Evolutionary conservation across 2,888 invertebrate genomes (phyloP).

Genomic region (Pollenia angustigena): DNA sequence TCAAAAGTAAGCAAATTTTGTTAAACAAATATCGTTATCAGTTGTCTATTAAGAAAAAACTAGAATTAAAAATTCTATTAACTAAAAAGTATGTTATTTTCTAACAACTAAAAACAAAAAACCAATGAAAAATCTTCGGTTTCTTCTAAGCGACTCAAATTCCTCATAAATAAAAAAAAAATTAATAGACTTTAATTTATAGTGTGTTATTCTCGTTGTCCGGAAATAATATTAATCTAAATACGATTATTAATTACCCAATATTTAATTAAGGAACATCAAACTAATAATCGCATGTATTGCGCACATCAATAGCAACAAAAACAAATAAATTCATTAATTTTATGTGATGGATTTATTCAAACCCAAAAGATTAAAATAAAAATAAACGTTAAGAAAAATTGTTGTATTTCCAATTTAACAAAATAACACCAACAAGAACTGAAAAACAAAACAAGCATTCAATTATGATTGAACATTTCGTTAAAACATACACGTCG

Average conservation of each 20-base stretch:
- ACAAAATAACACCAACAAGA: neutral
- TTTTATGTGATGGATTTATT: conserved; percentile 56
- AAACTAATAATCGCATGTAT: conserved; percentile 15
- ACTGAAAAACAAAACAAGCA: too few species aligned
- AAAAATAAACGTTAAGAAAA: conserved; percentile 5
- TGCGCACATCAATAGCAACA: neutral
- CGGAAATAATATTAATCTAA: conserved; percentile 16
- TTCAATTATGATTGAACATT: conserved; percentile 64
- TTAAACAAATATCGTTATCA: too few species aligned
- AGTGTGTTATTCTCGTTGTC: neutral
- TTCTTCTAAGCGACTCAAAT: too few species aligned
- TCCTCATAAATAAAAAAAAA: too few species aligned
- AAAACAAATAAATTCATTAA: neutral
- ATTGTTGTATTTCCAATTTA: neutral
- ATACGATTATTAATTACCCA: conserved; percentile 49
- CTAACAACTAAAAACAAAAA: too few species aligned
- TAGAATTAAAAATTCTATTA: too few species aligned
- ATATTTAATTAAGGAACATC: conserved; percentile 3
- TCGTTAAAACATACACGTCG: conserved; percentile 32
- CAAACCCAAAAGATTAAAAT: conserved; percentile 12
- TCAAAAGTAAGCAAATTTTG: too few species aligned
- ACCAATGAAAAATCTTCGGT: too few species aligned
- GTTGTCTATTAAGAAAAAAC: too few species aligned
- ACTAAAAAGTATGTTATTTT: too few species aligned
- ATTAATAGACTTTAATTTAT: too few species aligned